Evolutionary conservation across 2,888 invertebrate genomes (phyloP), one percentile per base, ranked within the genome.

Genomic region (Scrobipalpa costella): DNA sequence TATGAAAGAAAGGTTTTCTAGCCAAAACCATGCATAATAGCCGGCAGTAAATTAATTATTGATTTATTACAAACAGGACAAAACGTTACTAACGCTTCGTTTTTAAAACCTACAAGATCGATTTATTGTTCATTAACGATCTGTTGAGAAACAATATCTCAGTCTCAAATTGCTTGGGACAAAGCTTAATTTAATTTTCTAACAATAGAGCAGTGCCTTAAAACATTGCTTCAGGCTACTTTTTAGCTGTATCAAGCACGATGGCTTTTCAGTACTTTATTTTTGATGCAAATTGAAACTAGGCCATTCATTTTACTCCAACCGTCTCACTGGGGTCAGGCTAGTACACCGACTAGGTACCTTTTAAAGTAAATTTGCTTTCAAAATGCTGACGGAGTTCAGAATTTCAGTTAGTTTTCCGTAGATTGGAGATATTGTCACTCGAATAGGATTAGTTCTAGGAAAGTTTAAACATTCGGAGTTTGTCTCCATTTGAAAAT

Each of bases 221-320:
- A 27, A 27, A 27, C 5, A 27, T 5, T 27, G 27, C 27, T 27
- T 27, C 27, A 5, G 27, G 27, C 27, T 27, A 27, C 2, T 27
- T 27, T 27, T 27, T 52, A 27, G 13, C 19, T 15, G 55, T n/a
- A 33, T 11, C 34, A 55, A 27, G 15, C n/a, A 34, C 33, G 27
- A n/a, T 8, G n/a, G 34, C 33, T 13, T 55, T 55, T 55, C 15
- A 55, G 55, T 55, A n/a, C 27, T 15, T 34, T 38, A 59, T 59
- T 59, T 57, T 59, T 59, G 27, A 47, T 59, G 59, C 59, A 59
- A 59, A 59, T 59, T 59, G 59, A 44, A 55, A 55, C 55, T 55
- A 55, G 59, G 59, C 44, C 40, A 21, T 49, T 21, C 17, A 19
- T 19, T 44, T 47, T 27, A 44, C 21, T 21, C 21, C 19, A 1